Evolutionary conservation across 2,113 vertebrate species (phyloP).

Genomic region (Myiagra hebetior): DNA sequence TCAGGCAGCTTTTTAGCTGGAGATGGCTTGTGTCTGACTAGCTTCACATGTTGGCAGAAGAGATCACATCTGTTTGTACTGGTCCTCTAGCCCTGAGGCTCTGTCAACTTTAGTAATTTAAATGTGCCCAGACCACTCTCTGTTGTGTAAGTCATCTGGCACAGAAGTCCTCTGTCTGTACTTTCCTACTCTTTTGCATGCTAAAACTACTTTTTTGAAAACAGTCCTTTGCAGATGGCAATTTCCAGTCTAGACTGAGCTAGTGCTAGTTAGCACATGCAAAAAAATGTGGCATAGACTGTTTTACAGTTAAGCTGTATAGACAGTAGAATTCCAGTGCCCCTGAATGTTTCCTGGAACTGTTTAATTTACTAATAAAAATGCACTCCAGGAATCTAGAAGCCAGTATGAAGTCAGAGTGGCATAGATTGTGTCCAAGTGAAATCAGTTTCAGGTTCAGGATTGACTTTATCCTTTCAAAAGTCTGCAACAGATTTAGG

Average conservation of each 20-base stretch:
- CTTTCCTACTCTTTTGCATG: background rate
- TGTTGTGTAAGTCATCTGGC: background rate
- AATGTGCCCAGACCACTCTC: background rate
- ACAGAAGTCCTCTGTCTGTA: background rate
- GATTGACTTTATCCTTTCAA: background rate
- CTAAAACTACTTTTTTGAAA: background rate
- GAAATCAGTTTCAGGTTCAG: conserved; percentile 13
- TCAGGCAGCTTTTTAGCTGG: background rate
- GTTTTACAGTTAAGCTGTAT: background rate
- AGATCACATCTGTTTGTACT: background rate
- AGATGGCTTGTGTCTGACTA: background rate
- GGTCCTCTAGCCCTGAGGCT: background rate
- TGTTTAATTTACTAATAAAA: conserved; percentile 62
- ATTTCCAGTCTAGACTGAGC: conserved; percentile 5
- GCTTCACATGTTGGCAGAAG: background rate
- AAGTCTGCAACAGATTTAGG: background rate
- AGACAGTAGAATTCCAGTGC: conserved; percentile 24
- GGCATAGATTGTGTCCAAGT: background rate
- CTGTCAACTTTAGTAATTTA: background rate
- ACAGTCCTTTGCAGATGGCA: background rate
- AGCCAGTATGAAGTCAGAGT: conserved; percentile 11
- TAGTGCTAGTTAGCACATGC: background rate
- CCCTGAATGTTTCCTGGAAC: conserved; percentile 41
- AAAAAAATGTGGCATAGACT: background rate
- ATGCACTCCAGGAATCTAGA: conserved; percentile 22